Evolutionary conservation across 2,888 invertebrate species (phyloP).

Genomic region (Rhagium mordax): DNA sequence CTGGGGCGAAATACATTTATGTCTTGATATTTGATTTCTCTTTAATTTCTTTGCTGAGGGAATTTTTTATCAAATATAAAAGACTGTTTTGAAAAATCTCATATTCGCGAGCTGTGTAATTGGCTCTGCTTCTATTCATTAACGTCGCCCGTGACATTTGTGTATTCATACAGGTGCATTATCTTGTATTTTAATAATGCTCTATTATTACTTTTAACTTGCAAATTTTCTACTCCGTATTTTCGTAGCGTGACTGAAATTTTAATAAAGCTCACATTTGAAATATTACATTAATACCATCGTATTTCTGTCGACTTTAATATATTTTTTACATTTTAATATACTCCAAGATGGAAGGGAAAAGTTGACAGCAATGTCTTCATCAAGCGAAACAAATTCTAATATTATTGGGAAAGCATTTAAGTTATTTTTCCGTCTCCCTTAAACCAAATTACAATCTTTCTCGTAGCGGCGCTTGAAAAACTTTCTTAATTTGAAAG

Average conservation of each 20-base stretch:
- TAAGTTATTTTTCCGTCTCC: conserved; percentile 30
- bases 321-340: conserved; percentile 18
- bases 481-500: conserved; percentile 33
- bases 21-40: no score
- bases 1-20: no score
- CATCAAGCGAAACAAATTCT: conserved; percentile 12
- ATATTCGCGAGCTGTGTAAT: no score
- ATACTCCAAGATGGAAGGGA: neutral
- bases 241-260: neutral
- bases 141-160: neutral
- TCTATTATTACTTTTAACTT: neutral
- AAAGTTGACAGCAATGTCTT: conserved; percentile 10
- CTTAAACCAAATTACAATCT: conserved; percentile 15
- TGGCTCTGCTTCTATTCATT: neutral
- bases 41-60: no score
- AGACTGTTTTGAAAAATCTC: no score
- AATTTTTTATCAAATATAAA: no score
- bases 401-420: conserved; percentile 25
- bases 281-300: conserved; percentile 18
- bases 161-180: neutral
- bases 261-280: conserved; percentile 20
- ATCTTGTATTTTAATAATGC: neutral
- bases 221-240: neutral
- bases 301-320: neutral
- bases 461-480: conserved; percentile 4